Base-by-base conservation (phyloP, 1,140 invertebrate species). In the Varroa destructor region DNA sequence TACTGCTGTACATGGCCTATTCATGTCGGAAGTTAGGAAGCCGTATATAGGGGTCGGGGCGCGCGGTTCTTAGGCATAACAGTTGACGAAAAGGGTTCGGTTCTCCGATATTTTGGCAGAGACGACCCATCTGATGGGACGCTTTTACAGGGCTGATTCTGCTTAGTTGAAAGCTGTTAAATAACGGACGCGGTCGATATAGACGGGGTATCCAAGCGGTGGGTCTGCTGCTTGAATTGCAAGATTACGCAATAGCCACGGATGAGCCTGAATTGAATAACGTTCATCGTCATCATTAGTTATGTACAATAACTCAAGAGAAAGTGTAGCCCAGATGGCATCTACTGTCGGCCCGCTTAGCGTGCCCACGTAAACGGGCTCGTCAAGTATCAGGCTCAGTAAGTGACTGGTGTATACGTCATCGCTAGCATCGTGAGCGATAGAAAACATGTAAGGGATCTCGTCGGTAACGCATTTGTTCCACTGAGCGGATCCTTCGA, bases 281-380 rank as follows among this genome's bases (percentile, higher is more conserved):
- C 83, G 76, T 74, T 84, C 83, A 74, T 84, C 83, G 74, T 84
- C 83, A 77, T 84, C 83, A 74, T 83, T 84, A 46, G 83, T 84
- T 67, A 84, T 77, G 75, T 84, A 84, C 1, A 84, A 76, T 12
- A 84, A 76, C 76, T 84, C 83, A 56, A 82, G 75, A 71, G 79
- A 80, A 4, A 84, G 78, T 72, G 82, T 82, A 4, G 81, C 78
- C 83, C 83, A 84, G 75, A 84, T 79, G 1, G 80, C 81, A 10
- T 79, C 76, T 0, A 84, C 81, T 14, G 78, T 77, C 74, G 80
- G 81, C 4, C 76, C 70, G 70, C 81, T 82, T 8, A 84, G 75
- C 36, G 78, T 75, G 1, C 82, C 82, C 55, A 83, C 77, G 55
- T 77, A 75, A 1, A 81, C 78, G 46, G 77, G 75, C n/a, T 79